Percentiles rank a stretch among this genome's conserved stretches.
phyloP scores from a whole-genome alignment of 1,140 invertebrate genomes.

The Apis florea region DNA sequence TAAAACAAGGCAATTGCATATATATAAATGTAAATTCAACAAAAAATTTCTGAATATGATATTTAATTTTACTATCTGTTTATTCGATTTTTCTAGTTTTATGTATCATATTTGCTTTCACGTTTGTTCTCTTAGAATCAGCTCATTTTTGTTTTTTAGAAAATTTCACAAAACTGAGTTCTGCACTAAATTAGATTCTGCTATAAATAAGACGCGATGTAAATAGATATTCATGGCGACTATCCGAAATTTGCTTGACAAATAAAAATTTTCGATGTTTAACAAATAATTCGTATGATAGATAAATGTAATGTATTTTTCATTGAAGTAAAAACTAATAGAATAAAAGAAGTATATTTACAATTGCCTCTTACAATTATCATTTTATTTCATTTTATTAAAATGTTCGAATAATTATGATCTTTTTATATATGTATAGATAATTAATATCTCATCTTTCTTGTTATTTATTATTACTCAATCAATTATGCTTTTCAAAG shows the following conservation, averaged over 20 bases:
- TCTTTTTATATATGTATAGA: background rate
- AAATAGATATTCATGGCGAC: constrained; percentile 4
- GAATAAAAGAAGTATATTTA: background rate
- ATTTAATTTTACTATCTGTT: no score
- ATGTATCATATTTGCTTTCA: background rate
- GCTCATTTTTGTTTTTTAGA: no score
- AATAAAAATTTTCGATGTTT: background rate
- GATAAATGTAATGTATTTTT: background rate
- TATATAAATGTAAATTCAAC: no score
- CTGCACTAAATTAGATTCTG: background rate
- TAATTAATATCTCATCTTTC: background rate
- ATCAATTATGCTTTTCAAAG: background rate
- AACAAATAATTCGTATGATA: background rate
- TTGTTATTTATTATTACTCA: background rate
- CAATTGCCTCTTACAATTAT: no score
- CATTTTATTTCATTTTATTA: no score
- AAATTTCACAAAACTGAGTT: background rate
- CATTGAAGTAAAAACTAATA: background rate
- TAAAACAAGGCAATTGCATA: no score
- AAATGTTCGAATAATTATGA: background rate
- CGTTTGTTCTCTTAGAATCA: background rate
- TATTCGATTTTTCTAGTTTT: no score
- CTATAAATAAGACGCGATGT: constrained; percentile 14
- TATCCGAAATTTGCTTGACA: background rate
- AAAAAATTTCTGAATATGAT: no score